These are phyloP conservation scores for Drusus annulatus DNA, from an alignment of 1,140 invertebrate genomes.

Conservation along the genomic window DNA sequence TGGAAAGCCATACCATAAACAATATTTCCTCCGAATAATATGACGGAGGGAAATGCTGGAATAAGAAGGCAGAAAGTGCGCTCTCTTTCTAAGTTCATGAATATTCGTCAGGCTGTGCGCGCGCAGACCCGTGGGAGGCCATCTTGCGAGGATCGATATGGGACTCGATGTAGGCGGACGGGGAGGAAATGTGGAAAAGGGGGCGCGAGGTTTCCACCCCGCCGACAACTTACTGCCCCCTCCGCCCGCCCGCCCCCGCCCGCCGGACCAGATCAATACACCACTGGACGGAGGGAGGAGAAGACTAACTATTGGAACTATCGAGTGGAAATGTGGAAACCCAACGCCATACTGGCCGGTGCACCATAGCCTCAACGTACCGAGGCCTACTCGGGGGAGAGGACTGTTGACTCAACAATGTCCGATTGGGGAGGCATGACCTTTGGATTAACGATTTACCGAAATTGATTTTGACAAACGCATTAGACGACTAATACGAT, in stretches of 20 bases:
- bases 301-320: conserved; percentile 27
- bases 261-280: conserved; percentile 49
- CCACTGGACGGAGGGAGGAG: conserved; percentile 5
- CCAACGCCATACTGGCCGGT: conserved; percentile 24
- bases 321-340: conserved; percentile 35
- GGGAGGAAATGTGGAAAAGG: too few relatives aligned
- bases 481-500: too few relatives aligned
- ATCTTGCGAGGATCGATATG: conserved; percentile 40
- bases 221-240: conserved; percentile 14
- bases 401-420: conserved; percentile 27
- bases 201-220: not conserved
- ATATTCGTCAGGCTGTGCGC: conserved; percentile 42
- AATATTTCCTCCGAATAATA: conserved; percentile 11
- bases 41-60: conserved; percentile 37
- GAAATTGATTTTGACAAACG: too few relatives aligned
- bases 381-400: not conserved
- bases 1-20: conserved; percentile 40
- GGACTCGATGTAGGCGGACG: conserved; percentile 24
- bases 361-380: not conserved
- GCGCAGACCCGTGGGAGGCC: conserved; percentile 47
- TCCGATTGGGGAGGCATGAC: not conserved
- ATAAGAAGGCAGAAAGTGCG: not conserved
- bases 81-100: conserved; percentile 38
- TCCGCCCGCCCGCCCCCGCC: conserved; percentile 4
- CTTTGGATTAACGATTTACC: not conserved